A percentile compares a stretch with the other conserved stretches of the same genome.
phyloP scores from a whole-genome alignment of 2,888 invertebrate genomes.

The Aquatica leii region DNA sequence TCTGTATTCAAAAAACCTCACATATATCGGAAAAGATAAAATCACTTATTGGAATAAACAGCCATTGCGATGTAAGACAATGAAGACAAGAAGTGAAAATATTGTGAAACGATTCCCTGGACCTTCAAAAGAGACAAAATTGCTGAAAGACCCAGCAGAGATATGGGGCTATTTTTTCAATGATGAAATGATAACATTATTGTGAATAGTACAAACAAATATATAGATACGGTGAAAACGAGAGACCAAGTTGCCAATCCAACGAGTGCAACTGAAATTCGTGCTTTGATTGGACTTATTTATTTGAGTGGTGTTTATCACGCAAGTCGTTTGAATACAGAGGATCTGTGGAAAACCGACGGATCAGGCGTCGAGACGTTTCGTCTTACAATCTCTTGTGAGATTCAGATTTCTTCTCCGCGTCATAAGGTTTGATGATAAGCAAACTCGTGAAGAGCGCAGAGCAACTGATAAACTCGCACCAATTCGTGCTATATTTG shows the following conservation, averaged over 20 bases:
- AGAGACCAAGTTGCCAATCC: not conserved
- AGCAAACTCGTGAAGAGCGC: not conserved
- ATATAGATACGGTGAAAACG: not conserved
- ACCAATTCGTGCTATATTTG: conserved; percentile 10
- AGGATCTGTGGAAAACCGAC: no score
- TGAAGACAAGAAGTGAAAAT: not conserved
- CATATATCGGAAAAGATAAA: not conserved
- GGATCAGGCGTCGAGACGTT: not conserved
- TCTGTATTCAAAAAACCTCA: not conserved
- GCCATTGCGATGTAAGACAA: not conserved
- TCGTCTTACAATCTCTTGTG: not conserved
- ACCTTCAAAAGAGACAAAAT: not conserved
- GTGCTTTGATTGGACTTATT: not conserved
- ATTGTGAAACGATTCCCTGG: not conserved
- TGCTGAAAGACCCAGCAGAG: not conserved
- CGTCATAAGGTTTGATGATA: conserved; percentile 1
- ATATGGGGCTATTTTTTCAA: not conserved
- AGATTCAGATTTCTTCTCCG: conserved; percentile 5
- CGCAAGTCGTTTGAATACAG: no score
- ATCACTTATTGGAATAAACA: not conserved
- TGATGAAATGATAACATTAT: not conserved
- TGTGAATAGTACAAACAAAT: not conserved
- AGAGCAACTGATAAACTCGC: not conserved
- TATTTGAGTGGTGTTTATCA: conserved; percentile 1
- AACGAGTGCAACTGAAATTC: not conserved